Evolutionary conservation across 2,888 invertebrate species (phyloP).

Genomic region (Merodon equestris): DNA sequence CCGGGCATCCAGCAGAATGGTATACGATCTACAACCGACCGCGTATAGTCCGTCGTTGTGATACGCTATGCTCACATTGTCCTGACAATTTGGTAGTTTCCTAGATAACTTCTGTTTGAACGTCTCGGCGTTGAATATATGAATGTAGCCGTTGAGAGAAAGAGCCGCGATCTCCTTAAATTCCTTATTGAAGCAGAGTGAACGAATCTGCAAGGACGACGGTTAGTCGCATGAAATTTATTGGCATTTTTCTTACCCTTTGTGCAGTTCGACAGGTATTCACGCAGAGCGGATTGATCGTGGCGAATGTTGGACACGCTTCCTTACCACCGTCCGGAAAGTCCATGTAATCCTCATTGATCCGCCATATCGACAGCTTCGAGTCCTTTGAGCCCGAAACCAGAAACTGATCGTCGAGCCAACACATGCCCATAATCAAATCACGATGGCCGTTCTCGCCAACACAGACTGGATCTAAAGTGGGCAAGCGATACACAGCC

Average conservation of each 20-base stretch:
- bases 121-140: conserved; percentile 94
- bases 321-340: conserved; percentile 77
- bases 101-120: conserved; percentile 92
- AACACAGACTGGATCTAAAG: conserved; percentile 95
- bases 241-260: conserved; percentile 77
- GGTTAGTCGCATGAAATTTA: neutral
- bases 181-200: conserved; percentile 91
- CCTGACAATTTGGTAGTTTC: conserved; percentile 92
- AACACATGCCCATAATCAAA: conserved; percentile 93
- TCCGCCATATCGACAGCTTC: conserved; percentile 93
- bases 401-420: conserved; percentile 97
- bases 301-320: conserved; percentile 79
- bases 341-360: conserved; percentile 80
- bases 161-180: conserved; percentile 94
- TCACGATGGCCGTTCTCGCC: conserved; percentile 94
- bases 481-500: conserved; percentile 92
- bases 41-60: conserved; percentile 94
- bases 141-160: conserved; percentile 95
- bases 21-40: conserved; percentile 95
- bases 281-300: conserved; percentile 84
- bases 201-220: conserved; percentile 82
- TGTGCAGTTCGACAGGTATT: conserved; percentile 89
- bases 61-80: conserved; percentile 94
- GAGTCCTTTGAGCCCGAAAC: conserved; percentile 96
- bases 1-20: conserved; percentile 92